phyloP scores from a whole-genome alignment of 1,140 invertebrate species.

The Penaeus vannamei region DNA sequence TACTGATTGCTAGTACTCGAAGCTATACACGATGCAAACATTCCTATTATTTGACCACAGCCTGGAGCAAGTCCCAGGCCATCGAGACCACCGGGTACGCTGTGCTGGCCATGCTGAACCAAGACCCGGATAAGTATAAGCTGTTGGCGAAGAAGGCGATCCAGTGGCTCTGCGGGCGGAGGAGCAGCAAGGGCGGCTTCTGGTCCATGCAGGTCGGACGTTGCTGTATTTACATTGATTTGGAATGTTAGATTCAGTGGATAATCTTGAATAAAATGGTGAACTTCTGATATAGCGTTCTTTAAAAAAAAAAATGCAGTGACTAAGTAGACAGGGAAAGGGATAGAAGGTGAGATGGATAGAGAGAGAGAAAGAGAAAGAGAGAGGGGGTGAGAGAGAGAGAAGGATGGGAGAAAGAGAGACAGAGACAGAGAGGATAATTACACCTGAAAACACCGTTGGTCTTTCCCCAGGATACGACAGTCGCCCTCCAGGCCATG shows the following conservation, averaged over 20 bases:
- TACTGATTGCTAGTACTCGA: not conserved
- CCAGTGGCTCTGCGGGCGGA: constrained; percentile 82
- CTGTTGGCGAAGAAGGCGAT: constrained; percentile 76
- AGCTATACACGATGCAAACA: not conserved
- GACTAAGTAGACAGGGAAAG: too few relatives aligned
- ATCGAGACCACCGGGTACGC: constrained; percentile 60
- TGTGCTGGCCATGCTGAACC: constrained; percentile 68
- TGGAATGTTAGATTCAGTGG: too few relatives aligned
- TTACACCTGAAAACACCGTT: not conserved
- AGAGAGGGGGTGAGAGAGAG: too few relatives aligned
- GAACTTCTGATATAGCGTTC: too few relatives aligned
- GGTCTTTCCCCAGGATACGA: constrained; percentile 45
- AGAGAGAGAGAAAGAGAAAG: not conserved
- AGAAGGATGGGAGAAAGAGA: not conserved
- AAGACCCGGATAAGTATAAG: constrained; percentile 70
- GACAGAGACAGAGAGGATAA: not conserved
- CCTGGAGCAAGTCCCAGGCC: constrained; percentile 28
- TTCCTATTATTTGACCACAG: not conserved
- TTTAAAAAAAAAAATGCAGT: too few relatives aligned
- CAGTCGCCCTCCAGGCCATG: constrained; percentile 50
- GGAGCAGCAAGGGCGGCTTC: constrained; percentile 80
- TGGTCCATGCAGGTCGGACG: constrained; percentile 77
- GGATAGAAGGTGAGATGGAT: not conserved
- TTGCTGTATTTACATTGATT: not conserved
- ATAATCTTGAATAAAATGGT: too few relatives aligned